Evolutionary conservation across 2,888 invertebrate species (phyloP).

Genomic region (Eledona agricola): DNA sequence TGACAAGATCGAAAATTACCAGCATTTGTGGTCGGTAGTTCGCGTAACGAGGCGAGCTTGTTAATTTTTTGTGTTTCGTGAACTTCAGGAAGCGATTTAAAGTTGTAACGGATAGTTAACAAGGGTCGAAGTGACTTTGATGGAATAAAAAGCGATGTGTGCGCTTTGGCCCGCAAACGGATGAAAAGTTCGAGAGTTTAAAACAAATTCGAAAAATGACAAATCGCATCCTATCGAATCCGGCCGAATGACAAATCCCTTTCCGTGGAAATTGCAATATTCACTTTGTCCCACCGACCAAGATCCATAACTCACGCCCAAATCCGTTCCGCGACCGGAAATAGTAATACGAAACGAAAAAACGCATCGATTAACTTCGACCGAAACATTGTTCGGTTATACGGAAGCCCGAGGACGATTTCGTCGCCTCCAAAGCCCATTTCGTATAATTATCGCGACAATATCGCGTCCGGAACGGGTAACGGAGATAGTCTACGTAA

Average conservation of each 20-base stretch:
- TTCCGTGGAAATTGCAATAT: constrained; percentile 31
- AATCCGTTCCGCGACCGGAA: constrained; percentile 11
- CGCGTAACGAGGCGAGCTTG: too few relatives aligned
- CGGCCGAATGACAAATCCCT: constrained; percentile 29
- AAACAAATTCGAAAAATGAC: constrained; percentile 34
- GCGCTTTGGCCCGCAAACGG: constrained; percentile 10
- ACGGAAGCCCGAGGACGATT: constrained; percentile 9
- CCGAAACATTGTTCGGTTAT: too few relatives aligned
- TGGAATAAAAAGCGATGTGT: constrained; percentile 8
- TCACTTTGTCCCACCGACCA: constrained; percentile 27
- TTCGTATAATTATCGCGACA: constrained; percentile 20
- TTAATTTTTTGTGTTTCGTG: too few relatives aligned
- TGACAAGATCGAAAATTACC: too few relatives aligned
- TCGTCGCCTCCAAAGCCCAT: constrained; percentile 22
- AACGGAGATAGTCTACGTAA: constrained; percentile 26
- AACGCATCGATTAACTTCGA: constrained; percentile 25
- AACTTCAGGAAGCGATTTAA: constrained; percentile 1
- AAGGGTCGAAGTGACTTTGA: constrained; percentile 5
- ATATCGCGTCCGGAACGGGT: constrained; percentile 25
- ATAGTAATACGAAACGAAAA: constrained; percentile 13
- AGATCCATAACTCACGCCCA: constrained; percentile 30
- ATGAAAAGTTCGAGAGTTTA: constrained; percentile 31
- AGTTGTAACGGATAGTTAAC: constrained; percentile 16
- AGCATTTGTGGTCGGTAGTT: too few relatives aligned
- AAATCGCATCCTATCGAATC: constrained; percentile 33